Base-by-base conservation (phyloP, 2,797 vertebrate species). In the Darevskia mixta region DNA sequence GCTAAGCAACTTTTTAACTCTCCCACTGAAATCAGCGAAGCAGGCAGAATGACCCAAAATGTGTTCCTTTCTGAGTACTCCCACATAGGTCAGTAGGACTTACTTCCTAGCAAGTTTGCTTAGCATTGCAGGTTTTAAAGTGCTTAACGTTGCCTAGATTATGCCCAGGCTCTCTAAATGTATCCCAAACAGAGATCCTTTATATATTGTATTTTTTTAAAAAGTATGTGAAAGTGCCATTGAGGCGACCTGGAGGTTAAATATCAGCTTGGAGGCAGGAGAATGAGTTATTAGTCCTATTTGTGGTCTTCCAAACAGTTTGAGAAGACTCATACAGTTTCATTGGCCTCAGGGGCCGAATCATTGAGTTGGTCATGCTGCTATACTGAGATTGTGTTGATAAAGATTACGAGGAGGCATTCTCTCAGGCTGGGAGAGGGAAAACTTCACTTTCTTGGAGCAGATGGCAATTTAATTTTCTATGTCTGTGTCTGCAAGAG, bases 401-500 rank as follows among this genome's bases (percentile, higher is more conserved):
- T 75, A 72, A 79, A 88, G 49, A 79, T 64, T 35, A 79, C 32
- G n/a, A 73, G 41, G n/a, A 64, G 6, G 41, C 55, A 85, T 80
- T 88, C 13, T 64, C 35, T n/a, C 69, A 80, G 49, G 64, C 41
- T 45, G 61, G 27, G 18, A 5, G 2, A 83, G 67, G 3, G 27
- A 49, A 67, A 82, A 35, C 29, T 18, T 23, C 20, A 67, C 78
- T 87, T 87, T 80, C 25, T 58, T 58, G 67, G 27, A 41, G 38
- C 1, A 79, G 86, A n/a, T 49, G 79, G 89, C 72, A 81, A 73
- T 87, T 41, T 83, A 89, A 89, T 92, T 88, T 93, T 91, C 71
- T 85, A 64, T 88, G 88, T 92, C 79, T 90, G 3, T 67, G 7
- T 88, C 61, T 90, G 10, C 69, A 78, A 41, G 20, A 13, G 35